Percentiles rank a stretch among this genome's conserved stretches.
These are phyloP conservation scores for Calidris pygmaea DNA, from an alignment of 2,113 vertebrate genomes.

Conservation along the genomic window DNA sequence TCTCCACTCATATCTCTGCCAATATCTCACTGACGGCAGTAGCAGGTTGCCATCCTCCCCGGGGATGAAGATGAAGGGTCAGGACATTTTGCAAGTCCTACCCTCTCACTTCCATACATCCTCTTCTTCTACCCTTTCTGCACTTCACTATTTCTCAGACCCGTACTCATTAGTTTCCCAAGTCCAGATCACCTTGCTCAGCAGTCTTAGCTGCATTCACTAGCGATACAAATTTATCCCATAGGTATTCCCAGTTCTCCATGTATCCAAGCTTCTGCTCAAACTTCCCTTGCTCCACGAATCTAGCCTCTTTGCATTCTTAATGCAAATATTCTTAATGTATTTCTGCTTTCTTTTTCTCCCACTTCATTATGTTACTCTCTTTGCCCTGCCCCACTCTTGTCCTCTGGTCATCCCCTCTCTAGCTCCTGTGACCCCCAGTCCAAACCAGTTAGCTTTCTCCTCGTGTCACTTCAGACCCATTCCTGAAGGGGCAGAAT, in stretches of 20 bases:
- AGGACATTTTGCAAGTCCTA: background rate
- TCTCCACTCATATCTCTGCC: background rate
- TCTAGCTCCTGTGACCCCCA: background rate
- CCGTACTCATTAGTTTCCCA: background rate
- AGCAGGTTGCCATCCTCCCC: background rate
- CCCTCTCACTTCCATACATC: background rate
- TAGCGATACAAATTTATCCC: background rate
- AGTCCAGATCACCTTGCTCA: background rate
- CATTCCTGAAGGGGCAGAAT: accelerated
- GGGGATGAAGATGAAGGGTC: background rate
- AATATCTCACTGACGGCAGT: background rate
- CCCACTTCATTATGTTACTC: background rate
- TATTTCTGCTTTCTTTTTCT: background rate
- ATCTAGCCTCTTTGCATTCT: background rate
- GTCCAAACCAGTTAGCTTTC: background rate
- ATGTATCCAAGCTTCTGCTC: background rate
- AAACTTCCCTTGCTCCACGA: background rate
- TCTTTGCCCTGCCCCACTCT: background rate
- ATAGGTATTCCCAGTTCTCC: background rate
- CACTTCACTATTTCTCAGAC: background rate
- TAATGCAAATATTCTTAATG: accelerated
- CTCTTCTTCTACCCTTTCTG: background rate
- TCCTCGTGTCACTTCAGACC: background rate
- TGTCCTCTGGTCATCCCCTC: background rate
- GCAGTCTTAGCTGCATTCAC: background rate